phyloP scores from a whole-genome alignment of 2,888 invertebrate species.

The Mamestra brassicae region DNA sequence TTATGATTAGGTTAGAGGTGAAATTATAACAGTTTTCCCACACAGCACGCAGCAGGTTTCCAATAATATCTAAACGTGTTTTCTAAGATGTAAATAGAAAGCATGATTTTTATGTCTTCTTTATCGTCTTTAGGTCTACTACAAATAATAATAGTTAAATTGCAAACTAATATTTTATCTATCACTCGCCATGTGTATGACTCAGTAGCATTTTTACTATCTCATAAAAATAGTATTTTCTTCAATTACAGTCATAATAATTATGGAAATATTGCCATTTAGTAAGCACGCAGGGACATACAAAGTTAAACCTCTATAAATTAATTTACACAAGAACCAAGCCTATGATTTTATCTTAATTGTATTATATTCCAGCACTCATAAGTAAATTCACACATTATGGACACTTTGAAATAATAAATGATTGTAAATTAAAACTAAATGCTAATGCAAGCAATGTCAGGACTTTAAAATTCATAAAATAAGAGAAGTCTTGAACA shows the following conservation, averaged over 20 bases:
- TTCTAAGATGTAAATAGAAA: neutral
- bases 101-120: neutral
- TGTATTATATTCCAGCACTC: slow-evolving; percentile 53
- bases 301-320: slow-evolving; percentile 35
- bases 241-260: slow-evolving; percentile 2
- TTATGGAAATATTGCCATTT: slow-evolving; percentile 45
- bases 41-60: slow-evolving; percentile 7
- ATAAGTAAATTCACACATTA: slow-evolving; percentile 35
- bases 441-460: slow-evolving; percentile 29
- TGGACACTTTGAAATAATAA: slow-evolving; percentile 29
- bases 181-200: neutral
- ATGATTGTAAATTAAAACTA: slow-evolving; percentile 40
- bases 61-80: neutral
- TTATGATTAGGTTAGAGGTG: slow-evolving; percentile 42
- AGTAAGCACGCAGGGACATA: slow-evolving; percentile 14
- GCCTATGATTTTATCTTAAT: slow-evolving; percentile 58
- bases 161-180: neutral
- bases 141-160: neutral
- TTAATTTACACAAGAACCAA: slow-evolving; percentile 51
- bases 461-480: slow-evolving; percentile 19
- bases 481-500: neutral
- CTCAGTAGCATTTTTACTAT: neutral
- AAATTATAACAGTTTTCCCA: slow-evolving; percentile 22
- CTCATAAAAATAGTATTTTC: neutral
- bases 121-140: neutral